These are phyloP conservation scores for Eupithecia insigniata DNA, from an alignment of 2,888 invertebrate species.

Conservation along the genomic window DNA sequence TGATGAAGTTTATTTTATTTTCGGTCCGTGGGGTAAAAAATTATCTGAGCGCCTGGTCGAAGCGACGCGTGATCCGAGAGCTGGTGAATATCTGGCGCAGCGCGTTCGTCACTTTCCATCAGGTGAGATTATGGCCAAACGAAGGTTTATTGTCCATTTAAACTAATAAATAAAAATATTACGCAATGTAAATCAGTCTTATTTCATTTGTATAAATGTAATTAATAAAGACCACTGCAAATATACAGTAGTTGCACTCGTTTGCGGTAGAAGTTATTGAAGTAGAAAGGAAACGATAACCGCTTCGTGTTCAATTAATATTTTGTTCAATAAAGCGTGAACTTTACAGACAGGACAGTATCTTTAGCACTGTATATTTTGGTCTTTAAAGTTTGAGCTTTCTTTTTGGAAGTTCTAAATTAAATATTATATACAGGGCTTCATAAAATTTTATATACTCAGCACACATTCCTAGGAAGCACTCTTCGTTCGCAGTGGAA, in stretches of 20 bases:
- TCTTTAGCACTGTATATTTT: not conserved
- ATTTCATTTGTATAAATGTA: not conserved
- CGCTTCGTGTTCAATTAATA: not conserved
- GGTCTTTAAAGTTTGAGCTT: not conserved
- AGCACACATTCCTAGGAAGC: no score
- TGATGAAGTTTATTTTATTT: constrained; percentile 10
- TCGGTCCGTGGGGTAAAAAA: no score
- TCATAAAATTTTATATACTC: no score
- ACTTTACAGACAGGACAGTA: not conserved
- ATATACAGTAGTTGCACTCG: not conserved
- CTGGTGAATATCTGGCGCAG: no score
- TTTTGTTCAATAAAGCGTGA: not conserved
- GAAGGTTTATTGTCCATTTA: no score
- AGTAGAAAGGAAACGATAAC: not conserved
- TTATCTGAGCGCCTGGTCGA: no score
- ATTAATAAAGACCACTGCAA: not conserved
- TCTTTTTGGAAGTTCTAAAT: not conserved
- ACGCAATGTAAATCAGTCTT: not conserved
- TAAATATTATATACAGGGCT: no score
- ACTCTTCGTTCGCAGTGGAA: no score
- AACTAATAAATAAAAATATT: not conserved
- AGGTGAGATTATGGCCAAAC: no score
- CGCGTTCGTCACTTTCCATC: no score
- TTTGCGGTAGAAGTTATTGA: not conserved
- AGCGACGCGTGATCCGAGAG: no score